phyloP scores from a whole-genome alignment of 2,113 vertebrate genomes.

The Capricornis sumatraensis region DNA sequence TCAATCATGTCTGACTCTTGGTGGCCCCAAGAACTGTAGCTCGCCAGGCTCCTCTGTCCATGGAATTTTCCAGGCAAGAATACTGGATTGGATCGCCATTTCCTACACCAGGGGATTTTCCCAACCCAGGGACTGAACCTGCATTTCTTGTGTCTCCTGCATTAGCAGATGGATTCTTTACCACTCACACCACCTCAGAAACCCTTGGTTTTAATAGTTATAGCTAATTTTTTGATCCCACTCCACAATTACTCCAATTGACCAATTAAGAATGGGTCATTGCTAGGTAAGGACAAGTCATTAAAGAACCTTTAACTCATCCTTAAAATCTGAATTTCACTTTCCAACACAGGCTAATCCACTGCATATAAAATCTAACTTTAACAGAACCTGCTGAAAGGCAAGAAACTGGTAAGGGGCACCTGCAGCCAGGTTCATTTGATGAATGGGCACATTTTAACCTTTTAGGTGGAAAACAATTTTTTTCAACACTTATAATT shows the following conservation, averaged over 20 bases:
- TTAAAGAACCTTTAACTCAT: not conserved
- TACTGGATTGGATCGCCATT: not conserved
- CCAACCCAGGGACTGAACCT: not conserved
- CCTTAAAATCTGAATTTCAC: conserved; percentile 31
- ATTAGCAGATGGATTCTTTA: not conserved
- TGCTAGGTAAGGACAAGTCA: not conserved
- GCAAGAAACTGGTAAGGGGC: not conserved
- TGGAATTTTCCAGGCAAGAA: not conserved
- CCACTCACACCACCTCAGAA: not conserved
- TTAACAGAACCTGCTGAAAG: conserved; percentile 46
- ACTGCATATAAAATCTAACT: conserved; percentile 17
- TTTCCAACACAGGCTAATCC: conserved; percentile 15
- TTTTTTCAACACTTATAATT: conserved; percentile 47
- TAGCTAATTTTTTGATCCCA: not conserved
- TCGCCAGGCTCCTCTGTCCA: not conserved
- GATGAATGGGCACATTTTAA: conserved; percentile 47
- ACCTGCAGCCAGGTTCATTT: not conserved
- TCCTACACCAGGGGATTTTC: not conserved
- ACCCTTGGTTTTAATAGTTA: not conserved
- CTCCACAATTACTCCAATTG: not conserved
- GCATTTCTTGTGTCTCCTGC: not conserved
- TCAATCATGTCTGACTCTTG: not conserved
- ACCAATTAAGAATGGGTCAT: not conserved
- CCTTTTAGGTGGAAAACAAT: conserved; percentile 10
- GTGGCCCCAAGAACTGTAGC: not conserved